Base-by-base conservation (phyloP, 2,113 vertebrate species). In the Festucalex cinctus region DNA sequence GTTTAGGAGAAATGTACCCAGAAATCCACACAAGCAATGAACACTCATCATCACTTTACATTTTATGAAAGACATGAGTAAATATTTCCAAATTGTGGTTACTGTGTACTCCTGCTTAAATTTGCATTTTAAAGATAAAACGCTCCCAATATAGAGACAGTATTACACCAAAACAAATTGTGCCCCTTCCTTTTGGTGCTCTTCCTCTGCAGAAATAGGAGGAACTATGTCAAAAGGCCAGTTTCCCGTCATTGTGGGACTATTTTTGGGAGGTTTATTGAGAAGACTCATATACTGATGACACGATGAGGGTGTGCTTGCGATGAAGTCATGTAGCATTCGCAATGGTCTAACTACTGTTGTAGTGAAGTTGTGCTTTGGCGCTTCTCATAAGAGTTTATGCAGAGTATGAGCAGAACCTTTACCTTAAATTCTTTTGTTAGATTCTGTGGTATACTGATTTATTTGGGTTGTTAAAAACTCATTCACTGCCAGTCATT, bases 191-290 rank as follows among this genome's bases (percentile, higher is more conserved):
- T 63, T 58, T 71, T 54, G 59, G 37, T 43, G 69, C 75, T 80
- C 80, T 78, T 81, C 77, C 77, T 76, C 76, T 75, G 76, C 53
- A 80, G 68, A 78, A 75, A 80, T 77, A 86, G 78, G 63, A 78
- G 84, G 83, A 87, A 86, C 79, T 81, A 53, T 78, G 68, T 74
- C 43, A 82, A 69, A 39, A 37, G 57, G 63, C 63, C 75, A 75
- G 72, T 79, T 89, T 88, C 83, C 88, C 48, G 68, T 79, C 54
- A 79, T 85, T 79, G 75, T 85, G 19, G 1, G 22, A 3, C 36
- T 53, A 62, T 62, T 43, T 43, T 62, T 16, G 60, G 39, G 60
- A 26, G 39, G n/a, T 43, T 8, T 43, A 43, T 7, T 60, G 53
- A 56, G 24, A 56, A 13, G 6, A 60, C n/a, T 41, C 59, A 3